These are phyloP conservation scores for Capromys pilorides DNA, from an alignment of 2,797 vertebrate species.

Conservation along the genomic window DNA sequence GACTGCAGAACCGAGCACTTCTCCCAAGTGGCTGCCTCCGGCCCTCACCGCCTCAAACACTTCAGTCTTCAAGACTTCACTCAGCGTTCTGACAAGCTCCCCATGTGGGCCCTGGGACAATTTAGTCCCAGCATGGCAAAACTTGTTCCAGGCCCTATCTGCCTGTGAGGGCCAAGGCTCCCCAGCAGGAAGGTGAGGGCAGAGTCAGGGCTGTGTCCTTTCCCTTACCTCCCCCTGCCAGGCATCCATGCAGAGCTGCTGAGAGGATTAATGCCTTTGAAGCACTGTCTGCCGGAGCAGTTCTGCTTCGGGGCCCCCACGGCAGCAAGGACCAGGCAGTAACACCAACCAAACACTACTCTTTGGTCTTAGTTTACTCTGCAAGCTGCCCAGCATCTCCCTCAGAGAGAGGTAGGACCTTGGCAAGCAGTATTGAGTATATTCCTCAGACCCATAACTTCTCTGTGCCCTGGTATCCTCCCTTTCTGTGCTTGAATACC, in stretches of 20 bases:
- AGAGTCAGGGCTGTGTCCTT: conserved; percentile 35
- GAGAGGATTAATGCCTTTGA: conserved; percentile 72
- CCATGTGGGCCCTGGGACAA: background rate
- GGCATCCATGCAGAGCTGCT: conserved; percentile 39
- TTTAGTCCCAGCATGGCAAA: conserved; percentile 24
- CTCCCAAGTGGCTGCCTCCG: background rate
- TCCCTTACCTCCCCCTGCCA: conserved; percentile 33
- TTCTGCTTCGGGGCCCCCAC: conserved; percentile 37
- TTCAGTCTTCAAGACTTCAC: background rate
- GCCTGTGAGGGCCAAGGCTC: conserved; percentile 41
- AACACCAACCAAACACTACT: background rate
- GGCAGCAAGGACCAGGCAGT: conserved; percentile 40
- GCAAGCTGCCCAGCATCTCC: conserved; percentile 16
- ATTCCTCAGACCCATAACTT: conserved; percentile 44
- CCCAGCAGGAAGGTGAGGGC: conserved; percentile 36
- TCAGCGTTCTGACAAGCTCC: conserved; percentile 32
- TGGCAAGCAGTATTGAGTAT: background rate
- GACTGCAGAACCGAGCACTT: conserved; percentile 39
- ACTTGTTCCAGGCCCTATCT: background rate
- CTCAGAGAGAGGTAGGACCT: conserved; percentile 28
- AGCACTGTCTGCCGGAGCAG: conserved; percentile 50
- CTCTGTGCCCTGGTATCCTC: background rate
- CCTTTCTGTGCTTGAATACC: background rate
- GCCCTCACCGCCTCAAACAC: background rate
- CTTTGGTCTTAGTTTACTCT: conserved; percentile 1